phyloP scores from a whole-genome alignment of 2,888 invertebrate genomes.

The Nomada hirtipes region DNA sequence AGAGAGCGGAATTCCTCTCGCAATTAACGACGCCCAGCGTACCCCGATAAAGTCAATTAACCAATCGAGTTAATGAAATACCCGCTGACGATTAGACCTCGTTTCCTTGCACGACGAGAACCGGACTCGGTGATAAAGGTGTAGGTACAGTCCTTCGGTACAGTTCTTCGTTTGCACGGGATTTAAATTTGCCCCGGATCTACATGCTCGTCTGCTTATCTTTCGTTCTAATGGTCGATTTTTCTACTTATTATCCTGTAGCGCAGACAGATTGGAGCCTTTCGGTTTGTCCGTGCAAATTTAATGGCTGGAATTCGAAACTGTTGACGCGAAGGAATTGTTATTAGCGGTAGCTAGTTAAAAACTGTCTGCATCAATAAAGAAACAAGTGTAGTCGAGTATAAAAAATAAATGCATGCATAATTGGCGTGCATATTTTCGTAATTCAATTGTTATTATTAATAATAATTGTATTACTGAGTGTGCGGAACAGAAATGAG shows the following conservation, averaged over 20 bases:
- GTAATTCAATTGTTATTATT: too few relatives aligned
- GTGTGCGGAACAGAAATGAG: neutral
- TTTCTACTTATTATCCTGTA: neutral
- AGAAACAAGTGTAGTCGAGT: too few relatives aligned
- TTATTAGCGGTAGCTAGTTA: too few relatives aligned
- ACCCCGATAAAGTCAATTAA: constrained; percentile 80
- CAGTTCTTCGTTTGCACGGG: constrained; percentile 38
- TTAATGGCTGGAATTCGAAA: too few relatives aligned
- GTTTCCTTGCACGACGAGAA: constrained; percentile 42
- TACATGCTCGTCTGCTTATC: constrained; percentile 29
- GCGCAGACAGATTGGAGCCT: too few relatives aligned
- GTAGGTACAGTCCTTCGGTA: constrained; percentile 42
- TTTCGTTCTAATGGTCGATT: constrained; percentile 12
- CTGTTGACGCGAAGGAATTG: too few relatives aligned
- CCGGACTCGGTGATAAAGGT: constrained; percentile 33
- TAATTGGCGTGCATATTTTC: too few relatives aligned
- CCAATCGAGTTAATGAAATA: constrained; percentile 80
- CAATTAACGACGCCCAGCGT: constrained; percentile 64
- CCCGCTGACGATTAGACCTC: constrained; percentile 57
- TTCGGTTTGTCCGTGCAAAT: too few relatives aligned
- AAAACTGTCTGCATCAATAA: too few relatives aligned
- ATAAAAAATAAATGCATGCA: too few relatives aligned
- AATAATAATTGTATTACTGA: too few relatives aligned
- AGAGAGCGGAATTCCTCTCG: constrained; percentile 64
- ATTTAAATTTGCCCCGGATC: constrained; percentile 35